Percentiles rank a stretch among this genome's conserved stretches.
These are phyloP conservation scores for Heliconius congener DNA, from an alignment of 1,140 invertebrate species.

Conservation along the genomic window DNA sequence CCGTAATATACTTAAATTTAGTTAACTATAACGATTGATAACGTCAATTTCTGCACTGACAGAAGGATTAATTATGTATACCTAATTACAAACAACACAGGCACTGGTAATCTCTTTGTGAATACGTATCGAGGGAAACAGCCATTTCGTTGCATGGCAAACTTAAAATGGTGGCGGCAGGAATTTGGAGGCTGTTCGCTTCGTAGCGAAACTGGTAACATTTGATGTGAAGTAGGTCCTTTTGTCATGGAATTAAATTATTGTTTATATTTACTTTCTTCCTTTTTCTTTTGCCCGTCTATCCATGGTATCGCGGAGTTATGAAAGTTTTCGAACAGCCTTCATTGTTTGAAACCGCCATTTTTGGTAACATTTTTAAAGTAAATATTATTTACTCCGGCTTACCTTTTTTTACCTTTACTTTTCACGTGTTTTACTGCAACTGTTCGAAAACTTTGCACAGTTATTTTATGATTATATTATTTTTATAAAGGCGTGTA, in stretches of 20 bases:
- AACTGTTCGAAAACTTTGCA: constrained; percentile 86
- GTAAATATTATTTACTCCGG: constrained; percentile 32
- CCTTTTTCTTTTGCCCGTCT: constrained; percentile 59
- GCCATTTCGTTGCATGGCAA: constrained; percentile 46
- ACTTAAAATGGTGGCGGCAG: constrained; percentile 76
- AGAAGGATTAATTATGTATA: constrained; percentile 12
- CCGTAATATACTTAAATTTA: constrained; percentile 8
- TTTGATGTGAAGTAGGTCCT: constrained; percentile 56
- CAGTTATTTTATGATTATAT: constrained; percentile 54
- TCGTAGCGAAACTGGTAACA: constrained; percentile 62
- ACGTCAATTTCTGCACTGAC: background rate
- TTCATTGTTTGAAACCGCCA: constrained; percentile 83
- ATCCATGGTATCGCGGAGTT: constrained; percentile 55
- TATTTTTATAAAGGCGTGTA: constrained; percentile 28
- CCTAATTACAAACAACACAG: constrained; percentile 35
- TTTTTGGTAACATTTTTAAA: constrained; percentile 47
- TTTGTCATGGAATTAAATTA: too few relatives aligned
- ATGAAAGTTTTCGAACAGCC: constrained; percentile 88
- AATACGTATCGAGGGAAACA: constrained; percentile 40
- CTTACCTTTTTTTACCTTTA: constrained; percentile 56
- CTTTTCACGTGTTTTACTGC: constrained; percentile 70
- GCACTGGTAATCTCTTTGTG: constrained; percentile 34
- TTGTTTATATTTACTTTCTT: constrained; percentile 55
- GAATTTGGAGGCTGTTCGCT: constrained; percentile 85
- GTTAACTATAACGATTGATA: background rate